Evolutionary conservation across 2,888 invertebrate genomes (phyloP).

Genomic region (Itoplectis maculator): DNA sequence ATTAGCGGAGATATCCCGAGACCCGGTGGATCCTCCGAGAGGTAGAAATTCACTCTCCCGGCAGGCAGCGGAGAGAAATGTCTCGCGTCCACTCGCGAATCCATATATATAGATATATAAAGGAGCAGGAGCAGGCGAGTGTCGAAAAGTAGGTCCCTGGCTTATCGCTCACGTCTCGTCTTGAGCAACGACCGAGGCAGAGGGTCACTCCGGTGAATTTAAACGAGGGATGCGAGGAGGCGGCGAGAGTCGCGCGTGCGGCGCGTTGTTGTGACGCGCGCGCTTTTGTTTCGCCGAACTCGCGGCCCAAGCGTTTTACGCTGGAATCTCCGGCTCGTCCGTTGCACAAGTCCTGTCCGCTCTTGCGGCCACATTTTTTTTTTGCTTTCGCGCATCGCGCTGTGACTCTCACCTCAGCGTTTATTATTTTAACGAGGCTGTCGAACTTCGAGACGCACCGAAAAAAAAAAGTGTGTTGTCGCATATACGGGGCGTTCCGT

Average conservation of each 20-base stretch:
- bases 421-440: neutral
- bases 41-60: neutral
- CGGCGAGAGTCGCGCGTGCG: neutral
- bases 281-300: neutral
- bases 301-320: neutral
- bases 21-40: neutral
- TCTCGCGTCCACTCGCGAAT: neutral
- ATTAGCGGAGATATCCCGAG: too few relatives aligned
- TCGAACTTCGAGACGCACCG: neutral
- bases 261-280: conserved; percentile 8
- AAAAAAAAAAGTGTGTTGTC: too few relatives aligned
- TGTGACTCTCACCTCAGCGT: neutral
- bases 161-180: conserved; percentile 40
- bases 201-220: conserved; percentile 44
- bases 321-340: neutral
- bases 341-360: conserved; percentile 11
- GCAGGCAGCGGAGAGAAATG: neutral
- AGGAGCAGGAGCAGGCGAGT: neutral
- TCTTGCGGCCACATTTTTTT: too few relatives aligned
- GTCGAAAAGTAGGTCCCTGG: conserved; percentile 48
- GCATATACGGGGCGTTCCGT: too few relatives aligned
- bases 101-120: neutral
- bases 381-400: neutral
- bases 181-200: conserved; percentile 39
- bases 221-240: conserved; percentile 10